Percentiles rank a stretch among this genome's conserved stretches.
Evolutionary conservation across 2,113 vertebrate genomes (phyloP).

Genomic region (Ornithorhynchus anatinus): DNA sequence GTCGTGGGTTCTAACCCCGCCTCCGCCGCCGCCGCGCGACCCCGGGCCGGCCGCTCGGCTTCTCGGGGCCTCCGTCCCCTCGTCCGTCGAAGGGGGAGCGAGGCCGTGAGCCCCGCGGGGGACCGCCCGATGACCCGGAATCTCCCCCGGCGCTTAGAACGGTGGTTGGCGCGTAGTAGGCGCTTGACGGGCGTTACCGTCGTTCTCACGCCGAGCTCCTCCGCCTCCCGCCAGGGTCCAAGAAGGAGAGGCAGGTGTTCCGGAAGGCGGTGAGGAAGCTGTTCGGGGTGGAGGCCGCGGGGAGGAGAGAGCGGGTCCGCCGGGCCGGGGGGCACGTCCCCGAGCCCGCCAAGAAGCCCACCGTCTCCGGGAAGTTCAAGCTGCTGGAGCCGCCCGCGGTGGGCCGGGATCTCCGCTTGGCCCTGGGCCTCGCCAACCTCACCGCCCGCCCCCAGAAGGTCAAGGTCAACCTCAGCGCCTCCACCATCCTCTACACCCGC

Average conservation of each 20-base stretch:
- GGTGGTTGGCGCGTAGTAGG: too few relatives aligned
- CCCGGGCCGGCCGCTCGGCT: too few relatives aligned
- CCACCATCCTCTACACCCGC: constrained; percentile 74
- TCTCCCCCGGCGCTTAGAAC: too few relatives aligned
- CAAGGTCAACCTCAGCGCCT: constrained; percentile 69
- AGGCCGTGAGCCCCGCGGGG: too few relatives aligned
- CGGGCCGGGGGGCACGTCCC: neutral
- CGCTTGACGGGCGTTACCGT: too few relatives aligned
- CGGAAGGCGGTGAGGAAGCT: constrained; percentile 66
- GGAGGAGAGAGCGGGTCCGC: constrained; percentile 1
- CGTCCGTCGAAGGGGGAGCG: too few relatives aligned
- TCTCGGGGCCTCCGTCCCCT: too few relatives aligned
- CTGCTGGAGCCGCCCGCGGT: constrained; percentile 65
- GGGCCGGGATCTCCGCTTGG: constrained; percentile 70
- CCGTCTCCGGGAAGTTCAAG: constrained; percentile 74
- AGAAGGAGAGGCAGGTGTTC: constrained; percentile 71
- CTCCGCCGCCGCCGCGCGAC: too few relatives aligned
- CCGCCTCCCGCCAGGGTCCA: constrained; percentile 60
- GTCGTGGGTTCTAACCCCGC: too few relatives aligned
- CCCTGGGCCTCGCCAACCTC: constrained; percentile 67
- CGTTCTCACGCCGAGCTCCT: too few relatives aligned
- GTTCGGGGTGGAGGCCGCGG: constrained; percentile 26
- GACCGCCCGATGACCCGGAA: too few relatives aligned
- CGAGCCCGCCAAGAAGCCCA: constrained; percentile 58
- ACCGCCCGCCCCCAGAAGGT: constrained; percentile 51